Evolutionary conservation across 2,113 vertebrate species (phyloP).

Genomic region (Charadrius vociferus): DNA sequence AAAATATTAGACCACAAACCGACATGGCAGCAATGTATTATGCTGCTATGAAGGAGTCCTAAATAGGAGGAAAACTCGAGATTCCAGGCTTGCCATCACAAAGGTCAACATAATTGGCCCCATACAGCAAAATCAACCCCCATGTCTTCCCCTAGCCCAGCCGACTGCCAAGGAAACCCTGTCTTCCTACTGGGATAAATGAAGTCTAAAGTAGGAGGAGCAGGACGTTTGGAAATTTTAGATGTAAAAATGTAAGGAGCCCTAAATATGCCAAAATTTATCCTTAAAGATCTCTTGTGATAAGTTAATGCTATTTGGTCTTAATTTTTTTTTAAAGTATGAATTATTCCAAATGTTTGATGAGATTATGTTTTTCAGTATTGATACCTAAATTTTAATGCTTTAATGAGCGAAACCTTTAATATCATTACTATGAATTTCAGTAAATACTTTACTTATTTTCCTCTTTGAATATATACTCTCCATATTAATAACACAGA

Average conservation of each 20-base stretch:
- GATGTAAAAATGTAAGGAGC: conserved; percentile 71
- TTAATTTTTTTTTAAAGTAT: neutral
- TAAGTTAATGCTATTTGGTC: neutral
- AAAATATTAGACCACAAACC: conserved; percentile 79
- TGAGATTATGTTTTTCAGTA: neutral
- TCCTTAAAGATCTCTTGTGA: conserved; percentile 58
- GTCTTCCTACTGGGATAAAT: conserved; percentile 77
- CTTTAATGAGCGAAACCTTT: neutral
- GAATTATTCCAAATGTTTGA: conserved; percentile 37
- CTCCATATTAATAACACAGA: neutral
- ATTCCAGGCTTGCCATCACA: conserved; percentile 78
- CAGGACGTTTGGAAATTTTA: conserved; percentile 73
- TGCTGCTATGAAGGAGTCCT: conserved; percentile 68
- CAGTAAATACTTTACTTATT: neutral
- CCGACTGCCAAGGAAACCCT: conserved; percentile 72
- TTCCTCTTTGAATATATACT: neutral
- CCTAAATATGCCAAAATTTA: conserved; percentile 67
- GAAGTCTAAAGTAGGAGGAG: conserved; percentile 71
- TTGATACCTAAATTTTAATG: neutral
- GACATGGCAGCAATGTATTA: conserved; percentile 69
- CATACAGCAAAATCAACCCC: conserved; percentile 82
- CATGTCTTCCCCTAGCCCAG: conserved; percentile 61
- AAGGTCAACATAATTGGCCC: conserved; percentile 86
- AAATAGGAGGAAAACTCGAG: conserved; percentile 75
- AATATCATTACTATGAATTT: neutral